Evolutionary conservation across 1,140 invertebrate genomes (phyloP).

Genomic region (Anadara kagoshimensis): DNA sequence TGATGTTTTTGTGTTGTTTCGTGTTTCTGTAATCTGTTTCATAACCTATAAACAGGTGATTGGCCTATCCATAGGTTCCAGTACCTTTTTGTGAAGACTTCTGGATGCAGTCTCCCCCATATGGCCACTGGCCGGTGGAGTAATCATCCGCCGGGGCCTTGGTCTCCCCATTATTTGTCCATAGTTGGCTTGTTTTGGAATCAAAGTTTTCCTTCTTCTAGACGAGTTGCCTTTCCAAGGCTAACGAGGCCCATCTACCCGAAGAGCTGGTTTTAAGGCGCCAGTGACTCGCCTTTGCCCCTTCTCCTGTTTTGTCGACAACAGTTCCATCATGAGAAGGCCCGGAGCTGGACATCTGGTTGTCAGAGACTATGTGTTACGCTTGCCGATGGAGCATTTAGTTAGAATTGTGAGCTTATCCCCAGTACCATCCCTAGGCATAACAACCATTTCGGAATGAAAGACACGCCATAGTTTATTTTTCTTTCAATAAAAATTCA

Average conservation of each 20-base stretch:
- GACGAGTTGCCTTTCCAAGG: conserved; percentile 14
- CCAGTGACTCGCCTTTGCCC: conserved; percentile 21
- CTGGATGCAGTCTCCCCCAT: conserved; percentile 10
- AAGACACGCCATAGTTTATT: too few species aligned
- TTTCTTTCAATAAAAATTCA: too few species aligned
- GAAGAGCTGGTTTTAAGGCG: conserved; percentile 21
- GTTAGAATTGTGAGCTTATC: too few species aligned
- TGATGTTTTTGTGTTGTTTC: conserved; percentile 4
- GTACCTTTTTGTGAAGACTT: too few species aligned
- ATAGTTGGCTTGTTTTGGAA: conserved; percentile 15
- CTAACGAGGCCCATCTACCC: conserved; percentile 14
- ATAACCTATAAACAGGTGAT: conserved; percentile 8
- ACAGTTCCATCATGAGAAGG: too few species aligned
- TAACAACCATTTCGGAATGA: too few species aligned
- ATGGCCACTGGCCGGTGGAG: conserved; percentile 21
- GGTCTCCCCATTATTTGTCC: too few species aligned
- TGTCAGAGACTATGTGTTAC: too few species aligned
- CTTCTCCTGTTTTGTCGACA: conserved; percentile 18
- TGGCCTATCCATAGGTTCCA: conserved; percentile 17
- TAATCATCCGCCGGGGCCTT: conserved; percentile 19
- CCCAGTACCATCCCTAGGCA: too few species aligned
- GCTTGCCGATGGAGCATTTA: too few species aligned
- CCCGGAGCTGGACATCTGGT: too few species aligned
- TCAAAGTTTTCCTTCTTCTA: conserved; percentile 14
- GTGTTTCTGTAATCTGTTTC: background rate